Percentiles rank a stretch among this genome's conserved stretches.
phyloP scores from a whole-genome alignment of 2,797 vertebrate genomes.

The Apogon hyalosoma region DNA sequence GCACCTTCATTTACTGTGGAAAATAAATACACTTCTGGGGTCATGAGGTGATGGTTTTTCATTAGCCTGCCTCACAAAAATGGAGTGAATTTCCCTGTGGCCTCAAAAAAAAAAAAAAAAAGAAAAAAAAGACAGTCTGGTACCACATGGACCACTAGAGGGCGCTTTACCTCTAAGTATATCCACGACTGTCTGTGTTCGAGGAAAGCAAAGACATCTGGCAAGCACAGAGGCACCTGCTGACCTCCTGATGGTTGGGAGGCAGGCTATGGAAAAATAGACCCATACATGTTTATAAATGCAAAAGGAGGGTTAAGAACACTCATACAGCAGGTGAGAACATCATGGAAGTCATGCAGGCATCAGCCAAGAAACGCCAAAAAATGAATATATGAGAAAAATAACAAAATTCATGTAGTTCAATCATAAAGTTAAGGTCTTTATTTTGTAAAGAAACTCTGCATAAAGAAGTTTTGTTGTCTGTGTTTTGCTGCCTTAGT shows the following conservation, averaged over 20 bases:
- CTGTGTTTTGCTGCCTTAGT: constrained; percentile 29
- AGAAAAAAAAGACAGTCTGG: background rate
- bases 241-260: constrained; percentile 64
- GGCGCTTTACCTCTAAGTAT: constrained; percentile 51
- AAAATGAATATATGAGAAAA: constrained; percentile 15
- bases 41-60: background rate
- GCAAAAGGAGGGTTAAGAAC: constrained; percentile 32
- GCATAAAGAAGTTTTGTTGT: too few relatives aligned
- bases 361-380: constrained; percentile 25
- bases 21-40: too few relatives aligned
- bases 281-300: constrained; percentile 53
- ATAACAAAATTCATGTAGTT: background rate
- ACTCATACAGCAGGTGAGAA: constrained; percentile 47
- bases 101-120: background rate
- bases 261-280: constrained; percentile 33
- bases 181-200: background rate
- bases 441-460: constrained; percentile 41
- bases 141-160: constrained; percentile 53
- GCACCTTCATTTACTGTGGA: too few relatives aligned
- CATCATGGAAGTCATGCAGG: constrained; percentile 6
- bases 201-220: constrained; percentile 59
- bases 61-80: background rate
- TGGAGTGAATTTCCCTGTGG: background rate
- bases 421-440: constrained; percentile 35
- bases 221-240: constrained; percentile 67